Percentiles rank a stretch among this genome's conserved stretches.
Evolutionary conservation across 2,797 vertebrate species (phyloP).

Genomic region (Coreius guichenoti): DNA sequence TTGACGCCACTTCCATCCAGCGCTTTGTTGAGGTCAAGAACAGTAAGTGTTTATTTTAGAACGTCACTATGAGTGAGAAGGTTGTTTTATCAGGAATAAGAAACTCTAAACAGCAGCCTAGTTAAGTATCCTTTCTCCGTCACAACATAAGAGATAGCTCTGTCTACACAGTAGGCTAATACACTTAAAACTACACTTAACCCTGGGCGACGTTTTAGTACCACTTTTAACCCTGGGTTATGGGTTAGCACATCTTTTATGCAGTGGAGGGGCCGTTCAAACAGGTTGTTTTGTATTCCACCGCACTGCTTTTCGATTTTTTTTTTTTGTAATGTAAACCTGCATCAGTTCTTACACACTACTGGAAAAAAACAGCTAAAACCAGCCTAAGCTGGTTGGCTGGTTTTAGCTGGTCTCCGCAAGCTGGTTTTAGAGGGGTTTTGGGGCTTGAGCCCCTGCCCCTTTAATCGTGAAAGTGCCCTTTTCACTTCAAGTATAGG

Average conservation of each 20-base stretch:
- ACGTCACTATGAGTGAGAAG: slow-evolving; percentile 30
- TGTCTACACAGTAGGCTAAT: background rate
- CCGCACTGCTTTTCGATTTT: background rate
- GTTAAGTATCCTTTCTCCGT: background rate
- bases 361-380: too few relatives aligned
- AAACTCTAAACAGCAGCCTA: background rate
- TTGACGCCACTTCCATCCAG: background rate
- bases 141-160: slow-evolving; percentile 30
- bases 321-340: too few relatives aligned
- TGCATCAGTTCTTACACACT: too few relatives aligned
- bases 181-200: background rate
- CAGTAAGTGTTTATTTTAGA: slow-evolving; percentile 37
- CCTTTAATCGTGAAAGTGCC: too few relatives aligned
- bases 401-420: too few relatives aligned
- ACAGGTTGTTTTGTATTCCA: background rate
- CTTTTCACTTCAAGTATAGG: too few relatives aligned
- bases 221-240: background rate
- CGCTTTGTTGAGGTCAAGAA: slow-evolving; percentile 3
- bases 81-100: slow-evolving; percentile 22
- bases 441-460: too few relatives aligned
- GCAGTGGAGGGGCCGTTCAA: too few relatives aligned
- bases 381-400: too few relatives aligned
- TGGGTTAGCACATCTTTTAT: background rate
- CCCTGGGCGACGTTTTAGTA: background rate
- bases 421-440: too few relatives aligned